Percentiles rank a stretch among this genome's conserved stretches.
Conservation (phyloP, 2,113 vertebrate genomes). For the Piaya cayana region DNA sequence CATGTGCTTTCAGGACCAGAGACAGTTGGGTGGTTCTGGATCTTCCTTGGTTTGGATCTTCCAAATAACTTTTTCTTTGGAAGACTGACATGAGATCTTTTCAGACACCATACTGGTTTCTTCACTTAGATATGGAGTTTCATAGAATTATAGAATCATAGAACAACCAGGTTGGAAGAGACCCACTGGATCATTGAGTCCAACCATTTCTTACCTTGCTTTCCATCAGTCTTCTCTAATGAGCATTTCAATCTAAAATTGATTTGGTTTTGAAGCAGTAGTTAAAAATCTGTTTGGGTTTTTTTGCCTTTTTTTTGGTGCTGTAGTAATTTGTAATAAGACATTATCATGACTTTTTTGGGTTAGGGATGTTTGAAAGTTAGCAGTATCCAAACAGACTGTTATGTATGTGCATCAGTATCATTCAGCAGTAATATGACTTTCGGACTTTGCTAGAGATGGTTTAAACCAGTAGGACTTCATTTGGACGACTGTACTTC, state of each 20-base stretch:
- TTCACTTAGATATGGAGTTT: neutral
- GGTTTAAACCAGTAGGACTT: neutral
- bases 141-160: no score
- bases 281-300: neutral
- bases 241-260: neutral
- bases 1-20: neutral
- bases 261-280: neutral
- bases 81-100: neutral
- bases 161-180: no score
- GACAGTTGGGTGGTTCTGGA: neutral
- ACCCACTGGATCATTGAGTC: no score
- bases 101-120: neutral
- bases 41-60: rapidly evolving
- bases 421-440: neutral
- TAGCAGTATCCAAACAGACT: neutral
- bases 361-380: neutral
- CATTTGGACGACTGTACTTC: neutral
- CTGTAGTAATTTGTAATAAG: neutral
- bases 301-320: neutral
- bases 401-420: neutral
- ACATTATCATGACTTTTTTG: neutral
- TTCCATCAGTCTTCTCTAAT: neutral
- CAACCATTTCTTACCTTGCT: neutral
- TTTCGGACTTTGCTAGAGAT: neutral
- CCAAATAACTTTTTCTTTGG: neutral